These are phyloP conservation scores for Ischnus inquisitorius DNA, from an alignment of 2,888 invertebrate genomes.

Conservation along the genomic window DNA sequence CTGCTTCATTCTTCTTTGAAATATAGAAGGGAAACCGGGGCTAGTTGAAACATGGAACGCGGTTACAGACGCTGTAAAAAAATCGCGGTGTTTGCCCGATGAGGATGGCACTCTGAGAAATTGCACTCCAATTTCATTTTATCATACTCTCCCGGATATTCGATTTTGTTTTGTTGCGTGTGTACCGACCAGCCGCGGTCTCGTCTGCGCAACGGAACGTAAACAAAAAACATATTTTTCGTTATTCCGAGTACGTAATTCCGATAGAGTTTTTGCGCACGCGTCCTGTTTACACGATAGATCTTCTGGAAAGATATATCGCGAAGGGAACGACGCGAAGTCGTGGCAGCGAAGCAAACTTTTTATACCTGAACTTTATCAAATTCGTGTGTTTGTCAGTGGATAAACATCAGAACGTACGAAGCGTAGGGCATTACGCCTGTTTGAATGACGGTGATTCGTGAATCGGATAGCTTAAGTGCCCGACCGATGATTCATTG, in stretches of 20 bases:
- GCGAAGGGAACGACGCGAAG: background rate
- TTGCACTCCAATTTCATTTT: too few relatives aligned
- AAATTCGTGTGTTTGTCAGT: background rate
- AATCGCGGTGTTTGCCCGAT: too few relatives aligned
- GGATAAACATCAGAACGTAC: background rate
- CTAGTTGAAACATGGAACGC: too few relatives aligned
- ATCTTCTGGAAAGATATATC: background rate
- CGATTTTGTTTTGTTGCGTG: too few relatives aligned
- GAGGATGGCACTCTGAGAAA: too few relatives aligned
- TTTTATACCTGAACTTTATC: conserved; percentile 8
- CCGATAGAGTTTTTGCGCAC: background rate
- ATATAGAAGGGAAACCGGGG: too few relatives aligned
- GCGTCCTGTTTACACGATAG: background rate
- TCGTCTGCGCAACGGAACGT: too few relatives aligned
- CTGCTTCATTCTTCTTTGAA: background rate
- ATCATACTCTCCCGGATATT: too few relatives aligned
- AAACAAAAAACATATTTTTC: conserved; percentile 1
- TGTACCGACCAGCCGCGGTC: background rate
- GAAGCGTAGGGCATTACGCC: background rate
- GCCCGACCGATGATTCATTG: background rate
- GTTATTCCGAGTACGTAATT: background rate
- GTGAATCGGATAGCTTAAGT: background rate
- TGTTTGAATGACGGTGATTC: conserved; percentile 6
- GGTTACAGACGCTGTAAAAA: too few relatives aligned
- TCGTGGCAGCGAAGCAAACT: background rate